phyloP scores from a whole-genome alignment of 2,888 invertebrate species.

The Rosalia funebris region DNA sequence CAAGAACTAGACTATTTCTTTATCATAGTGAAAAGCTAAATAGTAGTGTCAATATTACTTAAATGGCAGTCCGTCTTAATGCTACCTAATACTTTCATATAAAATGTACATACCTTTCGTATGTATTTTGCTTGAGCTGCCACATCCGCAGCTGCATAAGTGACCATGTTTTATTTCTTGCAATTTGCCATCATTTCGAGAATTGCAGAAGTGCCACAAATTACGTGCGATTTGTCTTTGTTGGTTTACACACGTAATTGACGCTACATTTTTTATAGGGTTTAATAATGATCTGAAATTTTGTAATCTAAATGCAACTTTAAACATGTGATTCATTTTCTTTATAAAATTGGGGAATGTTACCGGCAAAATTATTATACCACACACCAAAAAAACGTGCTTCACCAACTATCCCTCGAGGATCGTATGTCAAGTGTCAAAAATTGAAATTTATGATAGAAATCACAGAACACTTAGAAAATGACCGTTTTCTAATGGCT shows the following conservation, averaged over 20 bases:
- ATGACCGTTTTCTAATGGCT: neutral
- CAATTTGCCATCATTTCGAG: conserved; percentile 53
- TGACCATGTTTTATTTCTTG: conserved; percentile 69
- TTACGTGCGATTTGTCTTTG: conserved; percentile 76
- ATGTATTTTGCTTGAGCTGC: conserved; percentile 68
- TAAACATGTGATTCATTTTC: conserved; percentile 77
- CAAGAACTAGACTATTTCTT: no score
- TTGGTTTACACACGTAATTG: conserved; percentile 51
- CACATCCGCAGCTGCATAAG: conserved; percentile 76
- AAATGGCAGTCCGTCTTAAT: no score
- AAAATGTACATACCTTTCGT: conserved; percentile 83
- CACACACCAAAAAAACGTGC: conserved; percentile 5
- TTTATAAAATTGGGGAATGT: conserved; percentile 13
- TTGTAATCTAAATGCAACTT: conserved; percentile 68
- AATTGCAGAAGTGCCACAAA: conserved; percentile 78
- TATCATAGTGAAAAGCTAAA: no score
- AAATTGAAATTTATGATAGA: neutral
- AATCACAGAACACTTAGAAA: neutral
- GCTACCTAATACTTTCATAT: no score
- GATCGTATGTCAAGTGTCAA: conserved; percentile 8
- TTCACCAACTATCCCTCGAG: neutral
- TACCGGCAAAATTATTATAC: conserved; percentile 7
- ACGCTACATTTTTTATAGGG: conserved; percentile 55
- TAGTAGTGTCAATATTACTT: neutral
- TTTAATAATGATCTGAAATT: conserved; percentile 52